Percentiles rank a stretch among this genome's conserved stretches.
Evolutionary conservation across 2,797 vertebrate species (phyloP).

Genomic region (Percopsis omiscomaycus): DNA sequence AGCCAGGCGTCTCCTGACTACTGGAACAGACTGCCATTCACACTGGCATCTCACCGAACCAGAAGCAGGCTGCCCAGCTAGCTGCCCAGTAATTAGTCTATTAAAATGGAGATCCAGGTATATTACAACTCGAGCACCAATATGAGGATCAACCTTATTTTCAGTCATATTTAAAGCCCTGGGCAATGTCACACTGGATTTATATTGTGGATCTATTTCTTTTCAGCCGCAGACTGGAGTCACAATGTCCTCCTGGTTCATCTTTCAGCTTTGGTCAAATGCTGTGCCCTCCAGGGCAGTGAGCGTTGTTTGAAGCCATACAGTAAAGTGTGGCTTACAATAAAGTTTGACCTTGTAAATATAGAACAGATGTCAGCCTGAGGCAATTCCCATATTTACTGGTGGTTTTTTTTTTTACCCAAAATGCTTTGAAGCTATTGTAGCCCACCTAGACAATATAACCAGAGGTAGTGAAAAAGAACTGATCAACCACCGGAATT

Average conservation of each 20-base stretch:
- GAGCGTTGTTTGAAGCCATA: background rate
- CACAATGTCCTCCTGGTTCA: conserved; percentile 17
- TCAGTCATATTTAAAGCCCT: conserved; percentile 62
- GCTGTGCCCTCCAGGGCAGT: background rate
- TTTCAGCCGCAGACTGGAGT: conserved; percentile 7
- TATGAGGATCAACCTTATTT: conserved; percentile 66
- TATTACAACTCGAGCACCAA: conserved; percentile 56
- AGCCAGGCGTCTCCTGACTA: conserved; percentile 56
- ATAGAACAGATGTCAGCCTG: conserved; percentile 3
- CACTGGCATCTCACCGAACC: conserved; percentile 44
- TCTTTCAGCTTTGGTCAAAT: conserved; percentile 13
- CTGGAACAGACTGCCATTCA: conserved; percentile 50
- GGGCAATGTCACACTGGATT: conserved; percentile 59
- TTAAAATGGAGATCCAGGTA: conserved; percentile 80
- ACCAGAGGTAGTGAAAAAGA: conserved; percentile 2
- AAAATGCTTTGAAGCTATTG: conserved; percentile 13
- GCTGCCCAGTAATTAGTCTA: conserved; percentile 70
- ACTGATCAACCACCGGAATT: conserved; percentile 43
- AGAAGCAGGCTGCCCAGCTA: conserved; percentile 17
- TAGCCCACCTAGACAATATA: conserved; percentile 15
- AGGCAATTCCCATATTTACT: background rate
- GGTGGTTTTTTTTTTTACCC: background rate
- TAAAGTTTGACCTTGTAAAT: conserved; percentile 3
- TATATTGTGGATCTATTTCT: conserved; percentile 26
- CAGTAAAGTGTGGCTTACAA: background rate